Evolutionary conservation across 2,113 vertebrate species (phyloP).

Genomic region (Carassius auratus): DNA sequence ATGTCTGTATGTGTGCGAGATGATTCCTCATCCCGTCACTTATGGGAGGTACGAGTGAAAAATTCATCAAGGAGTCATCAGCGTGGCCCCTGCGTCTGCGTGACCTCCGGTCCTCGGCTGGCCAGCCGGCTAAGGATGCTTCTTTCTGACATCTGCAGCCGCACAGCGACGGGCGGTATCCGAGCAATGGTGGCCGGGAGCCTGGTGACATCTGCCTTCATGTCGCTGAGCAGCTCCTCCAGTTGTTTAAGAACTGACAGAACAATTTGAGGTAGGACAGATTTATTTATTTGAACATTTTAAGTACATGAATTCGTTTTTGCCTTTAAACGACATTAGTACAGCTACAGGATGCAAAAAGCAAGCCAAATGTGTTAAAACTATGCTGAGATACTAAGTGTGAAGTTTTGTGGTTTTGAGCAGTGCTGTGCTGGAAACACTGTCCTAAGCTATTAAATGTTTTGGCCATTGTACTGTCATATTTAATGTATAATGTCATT

Average conservation of each 20-base stretch:
- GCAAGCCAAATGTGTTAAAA: not conserved
- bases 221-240: too few relatives aligned
- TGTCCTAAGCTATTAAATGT: not conserved
- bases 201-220: too few relatives aligned
- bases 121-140: conserved; percentile 97
- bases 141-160: conserved; percentile 96
- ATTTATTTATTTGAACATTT: not conserved
- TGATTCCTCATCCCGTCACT: conserved; percentile 28
- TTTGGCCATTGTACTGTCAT: too few relatives aligned
- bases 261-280: conserved; percentile 5
- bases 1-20: conserved; percentile 9
- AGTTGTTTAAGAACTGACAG: not conserved
- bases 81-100: conserved; percentile 85
- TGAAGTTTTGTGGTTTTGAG: not conserved
- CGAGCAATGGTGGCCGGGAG: conserved; percentile 51
- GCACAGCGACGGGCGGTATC: conserved; percentile 93
- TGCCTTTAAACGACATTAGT: not conserved
- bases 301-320: not conserved
- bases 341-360: not conserved
- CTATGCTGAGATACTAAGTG: not conserved
- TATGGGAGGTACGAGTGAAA: conserved; percentile 1
- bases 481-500: too few relatives aligned
- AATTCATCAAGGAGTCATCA: conserved; percentile 55
- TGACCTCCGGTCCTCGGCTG: conserved; percentile 86
- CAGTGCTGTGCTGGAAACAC: not conserved